phyloP scores from a whole-genome alignment of 2,888 invertebrate genomes.

The Cheilosia variabilis region DNA sequence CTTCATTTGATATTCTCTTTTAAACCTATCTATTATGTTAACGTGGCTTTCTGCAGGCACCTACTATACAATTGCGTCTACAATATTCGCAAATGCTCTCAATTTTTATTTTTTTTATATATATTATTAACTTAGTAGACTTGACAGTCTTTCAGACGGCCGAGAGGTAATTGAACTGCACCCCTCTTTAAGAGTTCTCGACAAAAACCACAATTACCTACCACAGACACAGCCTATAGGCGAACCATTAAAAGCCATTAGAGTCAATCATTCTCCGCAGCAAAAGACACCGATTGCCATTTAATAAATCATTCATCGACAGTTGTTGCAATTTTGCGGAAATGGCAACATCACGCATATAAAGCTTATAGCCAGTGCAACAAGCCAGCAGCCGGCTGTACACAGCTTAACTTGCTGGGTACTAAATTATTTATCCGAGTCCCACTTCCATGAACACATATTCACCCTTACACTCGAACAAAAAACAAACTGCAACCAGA shows the following conservation, averaged over 20 bases:
- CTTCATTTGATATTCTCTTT: too few relatives aligned
- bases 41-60: too few relatives aligned
- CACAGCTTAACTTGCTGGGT: neutral
- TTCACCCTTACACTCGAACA: neutral
- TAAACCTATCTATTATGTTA: too few relatives aligned
- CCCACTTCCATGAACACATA: conserved; percentile 1
- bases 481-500: neutral
- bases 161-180: too few relatives aligned
- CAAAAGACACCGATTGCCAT: conserved; percentile 8
- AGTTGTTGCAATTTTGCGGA: conserved; percentile 7
- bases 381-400: neutral
- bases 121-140: too few relatives aligned
- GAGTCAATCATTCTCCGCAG: conserved; percentile 2
- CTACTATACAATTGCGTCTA: too few relatives aligned
- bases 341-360: neutral
- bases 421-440: conserved; percentile 35
- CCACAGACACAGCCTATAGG: too few relatives aligned
- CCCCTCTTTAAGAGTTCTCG: too few relatives aligned
- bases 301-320: conserved; percentile 13
- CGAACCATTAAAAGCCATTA: neutral
- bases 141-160: too few relatives aligned
- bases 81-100: too few relatives aligned
- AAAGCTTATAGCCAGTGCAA: conserved; percentile 12
- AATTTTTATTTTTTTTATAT: too few relatives aligned
- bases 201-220: too few relatives aligned